Base-by-base conservation (phyloP, 1,140 invertebrate species). In the Trypoxylus dichotomus region DNA sequence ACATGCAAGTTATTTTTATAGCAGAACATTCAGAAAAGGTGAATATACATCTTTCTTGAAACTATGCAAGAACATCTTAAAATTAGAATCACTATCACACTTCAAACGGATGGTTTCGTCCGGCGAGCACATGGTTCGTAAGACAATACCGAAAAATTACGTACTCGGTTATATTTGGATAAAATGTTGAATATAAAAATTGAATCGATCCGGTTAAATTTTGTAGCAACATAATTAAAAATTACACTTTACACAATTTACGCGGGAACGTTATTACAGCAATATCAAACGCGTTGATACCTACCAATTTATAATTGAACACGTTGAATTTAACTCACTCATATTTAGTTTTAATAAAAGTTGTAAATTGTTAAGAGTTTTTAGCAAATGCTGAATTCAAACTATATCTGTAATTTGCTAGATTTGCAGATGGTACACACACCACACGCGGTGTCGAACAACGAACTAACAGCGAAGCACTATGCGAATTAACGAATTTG, bases 231-330 rank as follows among this genome's bases (percentile, higher is more conserved):
- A n/a, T n/a, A n/a, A n/a, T n/a, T n/a, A n/a, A 37, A 37, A 5
- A 2, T 37, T 37, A 7, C 10, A 8, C 1, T 37, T 37, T 8
- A n/a, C 19, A 54, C 2, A 54, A 54, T 19, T 54, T 54, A 19
- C 47, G 47, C 47, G 47, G 47, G 47, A 54, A 54, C 19, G 15
- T 54, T 54, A 54, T 13, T 15, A 54, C 7, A 15, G 15, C 13
- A 19, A n/a, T 15, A 54, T 37, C 47, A 54, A 54, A 54, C 19
- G 2, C 10, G 10, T 15, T 15, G 19, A 54, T 60, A 76, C 41
- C 21, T n/a, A 58, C 43, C 75, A 76, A 47, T 42, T 76, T 24
- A 32, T 42, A 74, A 25, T 74, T 37, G 41, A 43, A 42, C 27
- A 74, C 15, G 19, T 47, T 41, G 19, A 58, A 76, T 27, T 74